Percentiles rank a stretch among this genome's conserved stretches.
These are phyloP conservation scores for Periphyllus acericola DNA, from an alignment of 2,888 invertebrate species.

Conservation along the genomic window DNA sequence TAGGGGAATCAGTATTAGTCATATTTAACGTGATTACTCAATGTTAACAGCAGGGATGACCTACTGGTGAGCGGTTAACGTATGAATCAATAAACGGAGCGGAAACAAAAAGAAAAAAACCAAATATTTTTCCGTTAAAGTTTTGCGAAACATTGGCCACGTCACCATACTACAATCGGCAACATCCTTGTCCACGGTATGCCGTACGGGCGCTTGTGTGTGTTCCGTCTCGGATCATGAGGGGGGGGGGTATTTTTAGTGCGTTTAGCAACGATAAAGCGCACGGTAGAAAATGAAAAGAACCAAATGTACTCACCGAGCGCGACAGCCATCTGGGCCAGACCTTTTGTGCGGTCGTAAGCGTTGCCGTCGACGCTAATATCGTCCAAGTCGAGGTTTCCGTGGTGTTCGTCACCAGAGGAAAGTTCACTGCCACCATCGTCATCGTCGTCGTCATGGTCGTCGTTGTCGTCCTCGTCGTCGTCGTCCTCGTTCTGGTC, in stretches of 20 bases:
- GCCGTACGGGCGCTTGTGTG: neutral
- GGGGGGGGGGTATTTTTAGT: neutral
- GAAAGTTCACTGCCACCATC: neutral
- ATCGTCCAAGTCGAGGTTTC: neutral
- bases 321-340: constrained; percentile 43
- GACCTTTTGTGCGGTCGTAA: constrained; percentile 5
- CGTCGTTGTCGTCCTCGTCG: neutral
- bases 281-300: neutral
- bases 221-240: neutral
- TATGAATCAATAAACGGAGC: too few species aligned
- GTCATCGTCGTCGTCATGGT: neutral
- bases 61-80: too few species aligned
- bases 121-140: too few species aligned
- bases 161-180: too few species aligned
- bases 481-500: too few species aligned
- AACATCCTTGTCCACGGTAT: too few species aligned
- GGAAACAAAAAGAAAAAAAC: too few species aligned
- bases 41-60: too few species aligned
- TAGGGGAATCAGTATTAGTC: too few species aligned
- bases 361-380: neutral
- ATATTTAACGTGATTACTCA: too few species aligned
- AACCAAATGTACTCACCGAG: neutral
- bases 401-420: neutral
- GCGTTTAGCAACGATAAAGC: neutral
- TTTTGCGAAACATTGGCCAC: too few species aligned